A percentile compares a stretch with the other conserved stretches of the same genome.
Conservation (phyloP, 1,140 invertebrate species). For the Leptinotarsa defecta region DNA sequence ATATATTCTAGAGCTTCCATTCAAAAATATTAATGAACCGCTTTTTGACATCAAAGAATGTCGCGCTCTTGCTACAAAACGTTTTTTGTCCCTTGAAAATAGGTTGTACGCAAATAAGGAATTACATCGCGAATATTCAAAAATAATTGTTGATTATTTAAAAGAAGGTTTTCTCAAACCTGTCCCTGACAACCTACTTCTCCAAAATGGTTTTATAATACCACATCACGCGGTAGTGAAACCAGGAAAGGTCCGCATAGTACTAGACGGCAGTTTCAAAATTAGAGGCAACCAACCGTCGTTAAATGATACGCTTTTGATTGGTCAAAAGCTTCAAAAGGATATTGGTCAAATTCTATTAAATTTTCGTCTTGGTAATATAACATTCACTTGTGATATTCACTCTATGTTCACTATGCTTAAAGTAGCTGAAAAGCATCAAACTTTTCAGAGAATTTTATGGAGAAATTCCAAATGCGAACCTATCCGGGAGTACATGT, state of each 20-base stretch:
- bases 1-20: neutral
- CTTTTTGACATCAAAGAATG: no score
- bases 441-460: slow-evolving; percentile 26
- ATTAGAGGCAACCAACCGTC: slow-evolving; percentile 16
- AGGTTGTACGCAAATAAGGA: neutral
- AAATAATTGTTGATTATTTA: slow-evolving; percentile 1
- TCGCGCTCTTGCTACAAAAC: no score
- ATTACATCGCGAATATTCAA: neutral
- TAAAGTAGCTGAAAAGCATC: neutral
- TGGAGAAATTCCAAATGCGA: neutral
- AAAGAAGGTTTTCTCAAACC: neutral
- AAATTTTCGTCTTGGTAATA: slow-evolving; percentile 16
- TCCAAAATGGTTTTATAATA: slow-evolving; percentile 32
- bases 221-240: slow-evolving; percentile 44
- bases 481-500: no score
- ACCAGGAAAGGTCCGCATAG: slow-evolving; percentile 7
- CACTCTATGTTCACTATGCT: slow-evolving; percentile 27
- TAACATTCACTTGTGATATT: slow-evolving; percentile 23
- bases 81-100: neutral
- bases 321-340: slow-evolving; percentile 28
- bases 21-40: neutral
- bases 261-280: slow-evolving; percentile 49
- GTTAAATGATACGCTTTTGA: slow-evolving; percentile 25
- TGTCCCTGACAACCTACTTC: neutral
- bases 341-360: slow-evolving; percentile 27